Base-by-base conservation (phyloP, 2,797 vertebrate species). In the Pantherophis alleghaniensis region DNA sequence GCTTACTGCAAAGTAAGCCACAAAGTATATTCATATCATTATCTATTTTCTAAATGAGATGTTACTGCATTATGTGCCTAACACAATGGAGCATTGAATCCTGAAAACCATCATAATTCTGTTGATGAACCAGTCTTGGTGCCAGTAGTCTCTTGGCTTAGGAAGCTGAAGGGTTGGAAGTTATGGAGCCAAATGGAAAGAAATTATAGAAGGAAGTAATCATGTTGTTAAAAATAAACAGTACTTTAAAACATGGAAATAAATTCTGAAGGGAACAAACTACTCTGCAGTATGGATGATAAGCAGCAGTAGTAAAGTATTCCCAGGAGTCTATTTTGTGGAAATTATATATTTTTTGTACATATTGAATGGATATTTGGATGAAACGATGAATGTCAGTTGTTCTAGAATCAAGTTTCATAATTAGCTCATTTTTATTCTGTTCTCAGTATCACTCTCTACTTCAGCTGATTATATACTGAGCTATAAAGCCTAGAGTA, bases 321-420 rank as follows among this genome's bases (percentile, higher is more conserved):
- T 69, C 63, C 55, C 37, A 90, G 32, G 24, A 5, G 24, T 63
- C 53, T 87, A 10, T n/a, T 60, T 63, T 91, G 90, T 94, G 94
- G 83, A 86, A 94, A 93, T n/a, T 93, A 94, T 91, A 66, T 63
- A 66, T 63, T n/a, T 93, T 93, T 95, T 95, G 5, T 53, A 94
- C 94, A 90, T 0, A 86, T 55, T 56, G 28, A 32, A 20, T 20
- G 14, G 42, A 92, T 47, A 88, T 79, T 56, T 89, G 88, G 18
- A n/a, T 55, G 20, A 28, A 18, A 92, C 91, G 90, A 93, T 2
- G 14, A 90, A n/a, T 42, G 91, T 6, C 59, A 88, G 92, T 92
- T 95, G 47, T 95, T 93, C 94, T 20, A 55, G 61, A 86, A 94
- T 56, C 3, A 4, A 86, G 59, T 94, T 91, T 14, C 87, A 92